Base-by-base conservation (phyloP, 2,113 vertebrate species). In the Tautogolabrus adspersus region DNA sequence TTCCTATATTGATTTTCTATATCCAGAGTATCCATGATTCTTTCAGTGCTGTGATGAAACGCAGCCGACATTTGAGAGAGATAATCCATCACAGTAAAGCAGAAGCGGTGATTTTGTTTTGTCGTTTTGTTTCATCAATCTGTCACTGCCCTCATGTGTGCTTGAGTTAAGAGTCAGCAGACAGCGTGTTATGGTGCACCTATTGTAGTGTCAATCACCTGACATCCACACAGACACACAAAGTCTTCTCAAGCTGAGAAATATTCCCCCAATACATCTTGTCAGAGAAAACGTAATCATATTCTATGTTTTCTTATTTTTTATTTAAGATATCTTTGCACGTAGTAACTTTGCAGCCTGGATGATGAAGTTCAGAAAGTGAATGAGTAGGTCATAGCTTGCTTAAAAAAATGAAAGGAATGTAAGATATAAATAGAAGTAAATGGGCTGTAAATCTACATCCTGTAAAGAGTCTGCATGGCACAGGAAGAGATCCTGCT, bases 361-460 rank as follows among this genome's bases (percentile, higher is more conserved):
- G 30, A 10, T 13, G 59, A 63, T 30, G 52, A 9, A 47, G 5
- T 6, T 21, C 1, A 54, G 47, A 61, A 65, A 59, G 10, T 34
- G 8, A 42, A 9, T 58, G 22, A 66, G 76, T 16, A 59, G 12
- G 63, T 66, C 15, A 66, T 21, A 22, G 42, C 38, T 38, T 1
- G 1, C 67, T 72, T 49, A 66, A 67, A n/a, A n/a, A 81, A 84
- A 66, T 74, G 66, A 74, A 66, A 73, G 69, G 84, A 86, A 87
- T 84, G 78, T 73, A 58, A 83, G 19, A 37, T 42, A 30, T 75
- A 86, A 86, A 70, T 75, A 84, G 19, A 60, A 62, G 66, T 66
- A 62, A 75, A 83, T 75, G 62, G 61, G 63, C 68, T 70, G 74
- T 87, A 80, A 91, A 77, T 87, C 63, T 67, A 73, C 64, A 61